phyloP scores from a whole-genome alignment of 2,888 invertebrate genomes.

The Drosophila testacea region DNA sequence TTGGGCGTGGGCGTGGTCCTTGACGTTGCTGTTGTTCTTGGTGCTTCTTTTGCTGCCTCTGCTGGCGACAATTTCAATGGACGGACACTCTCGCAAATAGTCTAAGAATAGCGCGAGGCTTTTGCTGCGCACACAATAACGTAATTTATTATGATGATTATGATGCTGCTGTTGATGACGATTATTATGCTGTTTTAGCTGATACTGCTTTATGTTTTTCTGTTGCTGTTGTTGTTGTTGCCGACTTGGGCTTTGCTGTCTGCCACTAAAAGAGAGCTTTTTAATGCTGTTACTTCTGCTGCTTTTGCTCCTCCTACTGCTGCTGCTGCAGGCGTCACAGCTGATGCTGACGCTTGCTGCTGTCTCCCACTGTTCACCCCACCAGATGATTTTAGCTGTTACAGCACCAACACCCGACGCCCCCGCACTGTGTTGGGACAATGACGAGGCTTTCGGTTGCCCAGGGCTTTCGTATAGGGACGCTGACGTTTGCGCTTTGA shows the following conservation, averaged over 20 bases:
- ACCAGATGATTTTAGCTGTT: conserved; percentile 73
- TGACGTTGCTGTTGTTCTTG: conserved; percentile 35
- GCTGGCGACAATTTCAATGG: conserved; percentile 69
- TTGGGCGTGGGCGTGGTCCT: conserved; percentile 58
- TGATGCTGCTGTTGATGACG: conserved; percentile 21
- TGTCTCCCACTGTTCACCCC: conserved; percentile 68
- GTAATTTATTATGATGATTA: conserved; percentile 59
- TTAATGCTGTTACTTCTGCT: conserved; percentile 35
- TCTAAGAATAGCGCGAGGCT: conserved; percentile 81
- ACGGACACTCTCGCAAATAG: conserved; percentile 73
- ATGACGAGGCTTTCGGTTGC: conserved; percentile 48
- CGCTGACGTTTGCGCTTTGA: conserved; percentile 53
- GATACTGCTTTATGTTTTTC: conserved; percentile 31
- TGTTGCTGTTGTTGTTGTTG: conserved; percentile 21
- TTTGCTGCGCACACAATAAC: conserved; percentile 66
- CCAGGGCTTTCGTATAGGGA: conserved; percentile 59
- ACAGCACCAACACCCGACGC: conserved; percentile 50
- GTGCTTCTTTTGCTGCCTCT: conserved; percentile 21
- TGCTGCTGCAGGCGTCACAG: conserved; percentile 57
- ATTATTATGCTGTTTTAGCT: conserved; percentile 44
- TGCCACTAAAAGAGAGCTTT: conserved; percentile 55
- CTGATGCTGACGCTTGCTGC: conserved; percentile 58
- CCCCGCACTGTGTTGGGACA: conserved; percentile 35
- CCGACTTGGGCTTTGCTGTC: conserved; percentile 56
- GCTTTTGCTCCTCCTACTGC: background rate